A percentile compares a stretch with the other conserved stretches of the same genome.
phyloP scores from a whole-genome alignment of 2,797 vertebrate genomes.

The Coranthus polyacanthus region DNA sequence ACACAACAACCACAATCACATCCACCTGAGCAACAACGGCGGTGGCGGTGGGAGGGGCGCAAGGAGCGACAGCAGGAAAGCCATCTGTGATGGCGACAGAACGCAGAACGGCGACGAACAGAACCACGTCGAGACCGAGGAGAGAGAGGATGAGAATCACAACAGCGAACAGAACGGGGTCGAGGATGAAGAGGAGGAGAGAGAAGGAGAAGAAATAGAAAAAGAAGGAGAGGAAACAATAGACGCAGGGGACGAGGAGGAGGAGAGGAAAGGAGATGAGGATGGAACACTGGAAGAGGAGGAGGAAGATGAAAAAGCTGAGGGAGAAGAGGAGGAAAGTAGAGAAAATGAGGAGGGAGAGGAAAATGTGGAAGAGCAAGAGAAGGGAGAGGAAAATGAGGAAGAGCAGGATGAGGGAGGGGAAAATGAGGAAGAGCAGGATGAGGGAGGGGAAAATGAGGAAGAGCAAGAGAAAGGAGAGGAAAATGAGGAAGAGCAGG shows the following conservation, averaged over 20 bases:
- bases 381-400: background rate
- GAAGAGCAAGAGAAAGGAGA: conserved; percentile 1
- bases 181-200: conserved; percentile 50
- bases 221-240: conserved; percentile 7
- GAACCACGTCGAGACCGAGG: conserved; percentile 26
- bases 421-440: conserved; percentile 1
- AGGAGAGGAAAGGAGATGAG: background rate
- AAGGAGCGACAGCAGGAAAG: background rate
- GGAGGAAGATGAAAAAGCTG: background rate
- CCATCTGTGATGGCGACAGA: conserved; percentile 2
- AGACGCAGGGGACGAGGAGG: conserved; percentile 14
- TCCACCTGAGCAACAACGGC: conserved; percentile 46
- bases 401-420: background rate
- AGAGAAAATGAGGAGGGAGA: conserved; percentile 3
- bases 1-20: conserved; percentile 79
- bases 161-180: conserved; percentile 71
- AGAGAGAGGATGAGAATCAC: conserved; percentile 70
- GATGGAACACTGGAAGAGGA: background rate
- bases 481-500: background rate
- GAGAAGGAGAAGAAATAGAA: conserved; percentile 14
- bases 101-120: conserved; percentile 30
- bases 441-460: background rate
- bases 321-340: background rate
- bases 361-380: conserved; percentile 8
- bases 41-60: background rate